These are phyloP conservation scores for Smutsia temminckii DNA, from an alignment of 2,797 vertebrate species.

Conservation along the genomic window DNA sequence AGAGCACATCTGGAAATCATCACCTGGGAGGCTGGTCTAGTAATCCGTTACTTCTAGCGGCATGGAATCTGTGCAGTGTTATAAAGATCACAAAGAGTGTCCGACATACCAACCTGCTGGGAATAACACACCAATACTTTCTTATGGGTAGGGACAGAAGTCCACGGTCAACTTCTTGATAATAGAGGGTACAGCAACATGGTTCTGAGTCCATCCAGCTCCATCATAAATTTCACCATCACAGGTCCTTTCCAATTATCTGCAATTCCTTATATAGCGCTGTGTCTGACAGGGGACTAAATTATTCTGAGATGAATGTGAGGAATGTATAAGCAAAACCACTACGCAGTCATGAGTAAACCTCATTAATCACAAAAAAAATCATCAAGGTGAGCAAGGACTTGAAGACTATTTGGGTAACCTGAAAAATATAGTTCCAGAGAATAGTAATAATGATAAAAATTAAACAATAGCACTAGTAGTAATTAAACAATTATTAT, in stretches of 20 bases:
- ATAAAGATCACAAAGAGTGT: not conserved
- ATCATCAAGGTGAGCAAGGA: not conserved
- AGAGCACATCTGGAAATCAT: not conserved
- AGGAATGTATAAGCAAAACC: not conserved
- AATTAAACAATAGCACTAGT: not conserved
- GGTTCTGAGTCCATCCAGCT: not conserved
- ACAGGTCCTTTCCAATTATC: not conserved
- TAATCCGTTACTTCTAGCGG: no score
- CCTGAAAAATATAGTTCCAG: not conserved
- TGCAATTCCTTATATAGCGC: not conserved
- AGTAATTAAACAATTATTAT: not conserved
- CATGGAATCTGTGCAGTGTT: not conserved
- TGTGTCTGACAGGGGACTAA: not conserved
- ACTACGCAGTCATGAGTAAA: not conserved
- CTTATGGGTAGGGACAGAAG: not conserved
- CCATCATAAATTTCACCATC: not conserved
- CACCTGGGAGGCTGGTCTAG: not conserved
- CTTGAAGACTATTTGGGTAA: not conserved
- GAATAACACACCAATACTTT: no score
- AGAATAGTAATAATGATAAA: not conserved
- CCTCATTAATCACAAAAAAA: not conserved
- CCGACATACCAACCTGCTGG: rapidly evolving
- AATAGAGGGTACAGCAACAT: not conserved
- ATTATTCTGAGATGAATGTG: not conserved
- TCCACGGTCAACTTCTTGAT: not conserved